Evolutionary conservation across 2,888 invertebrate species (phyloP).

Genomic region (Neocrepidodera transversa): DNA sequence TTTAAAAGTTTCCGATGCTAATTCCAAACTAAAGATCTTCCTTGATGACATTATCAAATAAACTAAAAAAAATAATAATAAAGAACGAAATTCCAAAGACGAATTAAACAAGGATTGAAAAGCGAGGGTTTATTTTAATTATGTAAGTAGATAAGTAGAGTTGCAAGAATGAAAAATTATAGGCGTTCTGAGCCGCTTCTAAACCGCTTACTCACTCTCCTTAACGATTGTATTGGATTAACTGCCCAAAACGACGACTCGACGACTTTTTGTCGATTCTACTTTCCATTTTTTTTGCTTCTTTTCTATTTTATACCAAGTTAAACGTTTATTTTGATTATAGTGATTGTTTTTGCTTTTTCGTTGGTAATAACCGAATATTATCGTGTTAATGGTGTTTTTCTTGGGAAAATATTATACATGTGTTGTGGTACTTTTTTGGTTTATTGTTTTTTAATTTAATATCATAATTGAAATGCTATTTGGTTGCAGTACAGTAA

Average conservation of each 20-base stretch:
- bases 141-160: constrained; percentile 46
- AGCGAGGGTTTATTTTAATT: constrained; percentile 44
- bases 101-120: constrained; percentile 41
- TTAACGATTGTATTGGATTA: constrained; percentile 46
- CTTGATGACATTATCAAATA: neutral
- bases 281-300: neutral
- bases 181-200: constrained; percentile 37
- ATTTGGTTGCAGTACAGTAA: too few relatives aligned
- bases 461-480: too few relatives aligned
- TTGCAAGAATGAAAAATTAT: constrained; percentile 44
- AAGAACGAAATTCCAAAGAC: constrained; percentile 11
- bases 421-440: too few relatives aligned
- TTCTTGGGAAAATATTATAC: too few relatives aligned
- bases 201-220: constrained; percentile 48
- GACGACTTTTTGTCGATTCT: neutral
- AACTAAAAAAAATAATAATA: neutral
- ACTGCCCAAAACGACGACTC: constrained; percentile 13
- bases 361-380: neutral
- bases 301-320: neutral
- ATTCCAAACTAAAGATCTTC: too few relatives aligned
- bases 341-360: constrained; percentile 3
- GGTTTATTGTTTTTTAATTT: too few relatives aligned
- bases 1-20: too few relatives aligned
- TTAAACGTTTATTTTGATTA: constrained; percentile 26
- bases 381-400: too few relatives aligned